Evolutionary conservation across 2,888 invertebrate genomes (phyloP).

Genomic region (Callosobruchus maculatus): DNA sequence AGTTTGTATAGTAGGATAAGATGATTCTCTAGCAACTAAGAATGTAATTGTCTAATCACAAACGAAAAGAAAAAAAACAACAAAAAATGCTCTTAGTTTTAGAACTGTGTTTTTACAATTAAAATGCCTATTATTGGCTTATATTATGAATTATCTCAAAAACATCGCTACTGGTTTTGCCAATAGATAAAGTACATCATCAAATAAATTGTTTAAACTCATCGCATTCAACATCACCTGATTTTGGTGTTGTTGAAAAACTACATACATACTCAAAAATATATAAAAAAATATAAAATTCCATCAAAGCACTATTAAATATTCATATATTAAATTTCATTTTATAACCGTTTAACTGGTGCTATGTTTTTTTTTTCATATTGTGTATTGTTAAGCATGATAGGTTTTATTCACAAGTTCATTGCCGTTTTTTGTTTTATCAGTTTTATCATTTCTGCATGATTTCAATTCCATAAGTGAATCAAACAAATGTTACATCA

Average conservation of each 20-base stretch:
- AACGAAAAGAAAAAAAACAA: conserved; percentile 22
- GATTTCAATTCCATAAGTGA: no score
- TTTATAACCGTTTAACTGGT: neutral
- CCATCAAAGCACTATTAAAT: neutral
- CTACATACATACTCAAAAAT: no score
- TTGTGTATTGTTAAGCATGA: neutral
- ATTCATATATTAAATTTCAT: neutral
- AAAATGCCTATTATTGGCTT: conserved; percentile 13
- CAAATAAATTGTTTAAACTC: no score
- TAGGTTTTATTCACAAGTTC: neutral
- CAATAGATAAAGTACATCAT: neutral
- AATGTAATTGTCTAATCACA: conserved; percentile 15
- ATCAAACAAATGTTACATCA: no score
- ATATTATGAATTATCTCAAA: neutral
- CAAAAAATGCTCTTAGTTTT: conserved; percentile 26
- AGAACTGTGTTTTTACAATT: conserved; percentile 23
- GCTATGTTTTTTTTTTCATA: neutral
- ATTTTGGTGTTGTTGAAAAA: no score
- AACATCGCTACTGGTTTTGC: neutral
- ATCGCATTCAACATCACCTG: no score
- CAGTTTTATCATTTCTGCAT: neutral
- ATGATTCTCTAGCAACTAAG: conserved; percentile 16
- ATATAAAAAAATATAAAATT: neutral
- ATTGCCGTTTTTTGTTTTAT: neutral
- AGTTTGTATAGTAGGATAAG: conserved; percentile 14